Conservation (phyloP, 2,113 vertebrate species). For the Oncorhynchus kisutch region DNA sequence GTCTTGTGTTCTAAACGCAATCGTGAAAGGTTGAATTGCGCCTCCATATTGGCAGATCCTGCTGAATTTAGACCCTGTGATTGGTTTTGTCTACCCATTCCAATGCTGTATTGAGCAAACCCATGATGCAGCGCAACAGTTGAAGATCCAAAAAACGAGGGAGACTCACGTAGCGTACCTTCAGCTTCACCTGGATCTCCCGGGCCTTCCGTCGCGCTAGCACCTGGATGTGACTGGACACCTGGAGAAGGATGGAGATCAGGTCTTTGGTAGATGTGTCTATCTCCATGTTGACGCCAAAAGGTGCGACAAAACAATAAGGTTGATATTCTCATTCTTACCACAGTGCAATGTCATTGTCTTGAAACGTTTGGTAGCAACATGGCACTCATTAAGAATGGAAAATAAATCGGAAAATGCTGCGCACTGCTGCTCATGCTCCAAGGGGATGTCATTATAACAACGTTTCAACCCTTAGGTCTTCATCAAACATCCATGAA, state of each 20-base stretch:
- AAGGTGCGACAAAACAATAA: background rate
- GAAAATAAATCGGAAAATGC: no score
- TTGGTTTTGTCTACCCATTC: background rate
- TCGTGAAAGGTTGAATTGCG: background rate
- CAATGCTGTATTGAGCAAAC: background rate
- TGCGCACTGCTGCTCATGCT: no score
- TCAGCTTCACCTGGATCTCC: conserved; percentile 97
- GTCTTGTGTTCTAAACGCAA: background rate
- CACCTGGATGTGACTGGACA: conserved; percentile 97
- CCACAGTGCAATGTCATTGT: background rate
- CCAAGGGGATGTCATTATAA: no score
- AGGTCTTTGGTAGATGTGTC: no score
- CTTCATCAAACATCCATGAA: no score
- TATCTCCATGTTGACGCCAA: no score
- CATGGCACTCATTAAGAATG: no score
- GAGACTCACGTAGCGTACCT: conserved; percentile 84
- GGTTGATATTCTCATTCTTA: background rate
- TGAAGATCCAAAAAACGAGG: conserved; percentile 9
- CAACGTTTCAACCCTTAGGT: no score
- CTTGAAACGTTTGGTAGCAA: no score
- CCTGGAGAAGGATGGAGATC: conserved; percentile 68
- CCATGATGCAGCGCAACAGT: background rate
- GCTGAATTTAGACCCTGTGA: background rate
- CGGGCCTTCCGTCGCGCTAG: conserved; percentile 92
- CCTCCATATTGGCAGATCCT: background rate